phyloP scores from a whole-genome alignment of 2,888 invertebrate species.

The Agonopterix subpropinquella region DNA sequence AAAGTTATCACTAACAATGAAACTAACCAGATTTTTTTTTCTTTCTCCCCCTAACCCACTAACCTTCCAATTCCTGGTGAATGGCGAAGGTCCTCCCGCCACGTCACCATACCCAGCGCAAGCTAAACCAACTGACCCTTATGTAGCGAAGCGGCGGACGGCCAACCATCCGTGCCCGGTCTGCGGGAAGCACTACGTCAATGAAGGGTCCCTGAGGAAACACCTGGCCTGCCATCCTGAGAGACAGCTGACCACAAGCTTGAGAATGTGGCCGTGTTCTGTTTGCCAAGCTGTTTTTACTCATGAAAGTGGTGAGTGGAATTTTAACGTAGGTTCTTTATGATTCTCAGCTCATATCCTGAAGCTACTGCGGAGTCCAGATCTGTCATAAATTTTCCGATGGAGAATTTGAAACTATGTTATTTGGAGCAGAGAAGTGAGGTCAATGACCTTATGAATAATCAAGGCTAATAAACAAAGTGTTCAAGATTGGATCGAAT shows the following conservation, averaged over 20 bases:
- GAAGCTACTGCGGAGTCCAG: too few relatives aligned
- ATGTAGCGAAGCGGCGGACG: conserved; percentile 94
- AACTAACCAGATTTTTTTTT: conserved; percentile 59
- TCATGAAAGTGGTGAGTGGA: conserved; percentile 90
- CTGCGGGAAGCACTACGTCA: conserved; percentile 96
- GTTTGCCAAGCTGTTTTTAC: conserved; percentile 97
- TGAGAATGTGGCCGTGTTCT: conserved; percentile 97
- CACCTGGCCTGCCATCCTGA: conserved; percentile 96
- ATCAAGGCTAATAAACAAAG: too few relatives aligned
- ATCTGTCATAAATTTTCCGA: too few relatives aligned
- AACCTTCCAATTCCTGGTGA: conserved; percentile 72
- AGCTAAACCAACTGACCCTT: conserved; percentile 81
- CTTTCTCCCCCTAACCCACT: conserved; percentile 56
- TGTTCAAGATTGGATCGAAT: too few relatives aligned
- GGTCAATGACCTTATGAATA: too few relatives aligned
- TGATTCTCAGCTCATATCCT: too few relatives aligned
- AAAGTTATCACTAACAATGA: conserved; percentile 36
- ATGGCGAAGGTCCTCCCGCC: conserved; percentile 72
- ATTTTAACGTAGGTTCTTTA: background rate
- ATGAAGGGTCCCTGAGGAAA: conserved; percentile 94
- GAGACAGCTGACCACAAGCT: conserved; percentile 89
- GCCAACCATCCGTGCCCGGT: conserved; percentile 97
- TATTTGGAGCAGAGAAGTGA: too few relatives aligned
- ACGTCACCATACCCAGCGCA: conserved; percentile 77
- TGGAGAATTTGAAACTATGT: too few relatives aligned